Conservation (phyloP, 2,888 invertebrate species). For the Muschampia plurimacula region DNA sequence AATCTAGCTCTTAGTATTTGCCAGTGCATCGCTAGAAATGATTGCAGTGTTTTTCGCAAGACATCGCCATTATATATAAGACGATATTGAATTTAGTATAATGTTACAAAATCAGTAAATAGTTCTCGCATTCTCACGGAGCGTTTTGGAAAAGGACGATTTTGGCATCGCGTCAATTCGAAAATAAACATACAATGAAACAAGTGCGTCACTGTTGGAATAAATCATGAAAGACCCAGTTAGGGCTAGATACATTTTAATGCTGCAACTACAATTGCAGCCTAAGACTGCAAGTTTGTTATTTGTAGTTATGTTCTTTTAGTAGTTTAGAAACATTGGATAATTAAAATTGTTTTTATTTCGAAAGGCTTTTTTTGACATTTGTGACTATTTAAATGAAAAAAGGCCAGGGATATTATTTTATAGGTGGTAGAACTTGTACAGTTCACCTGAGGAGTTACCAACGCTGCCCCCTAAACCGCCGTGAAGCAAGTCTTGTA, state of each 20-base stretch:
- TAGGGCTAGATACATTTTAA: background rate
- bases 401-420: too few species aligned
- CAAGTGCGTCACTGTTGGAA: background rate
- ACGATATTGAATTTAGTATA: background rate
- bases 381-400: too few species aligned
- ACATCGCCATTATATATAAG: slow-evolving; percentile 1
- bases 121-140: background rate
- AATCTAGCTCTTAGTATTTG: background rate
- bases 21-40: slow-evolving; percentile 12
- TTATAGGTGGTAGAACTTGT: too few species aligned
- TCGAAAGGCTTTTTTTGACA: too few species aligned
- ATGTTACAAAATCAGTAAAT: background rate
- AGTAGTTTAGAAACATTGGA: too few species aligned
- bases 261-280: background rate
- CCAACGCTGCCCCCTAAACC: too few species aligned
- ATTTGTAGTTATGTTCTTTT: too few species aligned
- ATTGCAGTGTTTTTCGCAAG: slow-evolving; percentile 17
- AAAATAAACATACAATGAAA: background rate
- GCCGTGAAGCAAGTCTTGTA: too few species aligned
- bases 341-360: too few species aligned
- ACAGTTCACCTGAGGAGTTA: too few species aligned
- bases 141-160: background rate
- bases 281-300: too few species aligned
- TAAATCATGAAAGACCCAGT: background rate
- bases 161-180: background rate